A percentile compares a stretch with the other conserved stretches of the same genome.
Evolutionary conservation across 64 coral and sea anemone species (phyloP).

Genomic region (Stichodactyla helianthus): DNA sequence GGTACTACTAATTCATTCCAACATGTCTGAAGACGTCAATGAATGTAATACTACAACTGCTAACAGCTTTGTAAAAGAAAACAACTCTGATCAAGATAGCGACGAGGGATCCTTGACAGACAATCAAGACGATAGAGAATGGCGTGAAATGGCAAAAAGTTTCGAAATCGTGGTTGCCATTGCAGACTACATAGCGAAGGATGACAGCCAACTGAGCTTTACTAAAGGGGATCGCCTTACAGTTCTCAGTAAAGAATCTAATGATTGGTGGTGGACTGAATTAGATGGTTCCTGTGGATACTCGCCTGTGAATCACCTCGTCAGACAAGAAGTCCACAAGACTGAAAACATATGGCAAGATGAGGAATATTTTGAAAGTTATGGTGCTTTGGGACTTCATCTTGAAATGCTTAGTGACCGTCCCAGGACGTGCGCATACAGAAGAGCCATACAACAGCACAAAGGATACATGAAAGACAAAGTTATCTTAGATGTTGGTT

Average conservation of each 20-base stretch:
- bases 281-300: constrained; percentile 69
- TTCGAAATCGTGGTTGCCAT: constrained; percentile 55
- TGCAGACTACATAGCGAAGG: constrained; percentile 61
- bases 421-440: constrained; percentile 65
- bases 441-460: constrained; percentile 45
- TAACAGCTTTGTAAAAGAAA: neutral
- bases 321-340: constrained; percentile 40
- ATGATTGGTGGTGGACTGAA: constrained; percentile 92
- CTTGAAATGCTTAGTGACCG: constrained; percentile 86
- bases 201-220: constrained; percentile 76
- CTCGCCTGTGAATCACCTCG: constrained; percentile 70
- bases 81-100: neutral
- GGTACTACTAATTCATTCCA: neutral
- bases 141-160: neutral
- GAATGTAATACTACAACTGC: neutral
- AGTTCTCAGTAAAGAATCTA: constrained; percentile 59
- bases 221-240: constrained; percentile 62
- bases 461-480: constrained; percentile 59
- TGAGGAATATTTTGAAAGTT: constrained; percentile 90
- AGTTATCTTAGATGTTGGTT: constrained; percentile 87
- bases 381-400: constrained; percentile 69
- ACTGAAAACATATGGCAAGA: constrained; percentile 75
- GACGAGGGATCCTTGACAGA: constrained; percentile 5
- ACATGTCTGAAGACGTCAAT: neutral
- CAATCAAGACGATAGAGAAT: constrained; percentile 9